Evolutionary conservation across 2,797 vertebrate species (phyloP), one percentile per base, ranked within the genome.

Genomic region (Gadopsis bispinosus): DNA sequence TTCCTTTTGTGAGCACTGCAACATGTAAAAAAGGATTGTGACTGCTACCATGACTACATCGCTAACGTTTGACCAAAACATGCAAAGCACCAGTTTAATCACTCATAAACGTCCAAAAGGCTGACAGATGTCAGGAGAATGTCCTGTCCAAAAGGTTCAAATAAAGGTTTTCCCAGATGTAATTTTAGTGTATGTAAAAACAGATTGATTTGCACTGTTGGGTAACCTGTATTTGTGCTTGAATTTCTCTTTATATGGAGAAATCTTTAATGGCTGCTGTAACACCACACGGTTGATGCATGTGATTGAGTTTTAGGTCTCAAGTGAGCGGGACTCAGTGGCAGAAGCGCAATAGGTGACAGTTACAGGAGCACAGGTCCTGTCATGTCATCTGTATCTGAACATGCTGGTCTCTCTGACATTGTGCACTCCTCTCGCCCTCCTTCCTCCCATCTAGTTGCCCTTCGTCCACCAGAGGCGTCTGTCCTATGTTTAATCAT

Each of bases 351-450:
- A 83, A 86, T 80, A 79, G 86, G 84, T 88, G 86, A 89, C 77
- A 84, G 83, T 89, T 84, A 90, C 87, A 86, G 48, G 48, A 90
- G 84, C 79, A 87, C 74, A 56, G 83, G 79, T 83, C 77, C 88
- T 89, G 86, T 92, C 85, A 86, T 87, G 85, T 90, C 75, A 77
- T 82, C 87, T 81, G 83, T 83, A 80, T 84, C 79, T 31, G 60
- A 85, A 87, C 87, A 86, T 78, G 58, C 60, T 69, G 77, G 54
- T 73, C 85, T 73, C 66, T 80, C 76, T 88, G 83, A 89, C 88
- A 85, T 75, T 73, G 75, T 82, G 81, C 62, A 55, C 83, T 77
- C 61, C 66, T 83, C 59, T 60, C 60, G 62, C 55, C 45, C 9
- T 26, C 39, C n/a, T 33, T 61, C 77, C 31, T 54, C 83, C 68